Conservation (phyloP, 2,888 invertebrate genomes). For the Omphaloscelis lunosa region DNA sequence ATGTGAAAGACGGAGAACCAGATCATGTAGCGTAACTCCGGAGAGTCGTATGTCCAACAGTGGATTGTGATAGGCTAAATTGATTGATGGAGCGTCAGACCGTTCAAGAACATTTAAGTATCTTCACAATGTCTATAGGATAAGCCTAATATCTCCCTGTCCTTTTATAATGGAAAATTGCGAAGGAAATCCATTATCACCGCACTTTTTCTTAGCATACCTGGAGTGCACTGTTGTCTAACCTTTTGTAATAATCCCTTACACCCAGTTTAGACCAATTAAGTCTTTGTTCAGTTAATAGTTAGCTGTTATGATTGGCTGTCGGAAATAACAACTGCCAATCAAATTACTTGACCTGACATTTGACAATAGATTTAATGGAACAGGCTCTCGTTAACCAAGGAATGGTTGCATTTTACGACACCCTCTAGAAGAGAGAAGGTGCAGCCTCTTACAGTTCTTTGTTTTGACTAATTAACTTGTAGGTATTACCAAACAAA, state of each 20-base stretch:
- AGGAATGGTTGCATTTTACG: background rate
- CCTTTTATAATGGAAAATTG: background rate
- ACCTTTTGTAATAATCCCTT: background rate
- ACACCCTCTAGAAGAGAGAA: background rate
- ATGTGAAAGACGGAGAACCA: background rate
- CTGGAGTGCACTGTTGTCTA: background rate
- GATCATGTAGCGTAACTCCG: background rate
- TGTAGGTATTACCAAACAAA: background rate
- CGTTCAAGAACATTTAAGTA: background rate
- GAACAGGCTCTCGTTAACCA: background rate
- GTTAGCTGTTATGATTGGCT: conserved; percentile 10
- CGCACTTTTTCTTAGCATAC: background rate
- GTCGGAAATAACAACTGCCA: conserved; percentile 2
- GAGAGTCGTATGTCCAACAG: background rate
- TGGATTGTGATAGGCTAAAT: background rate
- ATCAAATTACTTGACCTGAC: background rate
- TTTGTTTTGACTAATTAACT: background rate
- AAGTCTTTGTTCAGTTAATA: background rate
- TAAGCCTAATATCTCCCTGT: background rate
- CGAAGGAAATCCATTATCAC: background rate
- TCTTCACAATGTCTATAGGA: background rate
- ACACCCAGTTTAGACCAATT: background rate
- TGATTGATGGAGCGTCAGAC: background rate
- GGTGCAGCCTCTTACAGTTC: background rate
- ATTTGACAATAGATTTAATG: background rate